A percentile compares a stretch with the other conserved stretches of the same genome.
Conservation (phyloP, 2,888 invertebrate species). For the Metalampra italica region DNA sequence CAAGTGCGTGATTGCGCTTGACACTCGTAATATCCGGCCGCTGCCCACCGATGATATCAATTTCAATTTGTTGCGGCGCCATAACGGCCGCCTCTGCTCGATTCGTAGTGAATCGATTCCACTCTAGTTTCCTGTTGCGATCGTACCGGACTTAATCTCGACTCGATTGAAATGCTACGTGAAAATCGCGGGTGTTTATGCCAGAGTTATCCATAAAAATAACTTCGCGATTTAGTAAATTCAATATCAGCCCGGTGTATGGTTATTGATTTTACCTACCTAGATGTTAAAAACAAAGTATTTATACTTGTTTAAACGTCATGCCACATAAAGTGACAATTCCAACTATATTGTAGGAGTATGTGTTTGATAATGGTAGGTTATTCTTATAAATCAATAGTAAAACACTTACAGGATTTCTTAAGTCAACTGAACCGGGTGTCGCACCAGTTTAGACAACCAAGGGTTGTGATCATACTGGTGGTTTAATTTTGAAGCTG, state of each 20-base stretch:
- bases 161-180: slow-evolving; percentile 52
- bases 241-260: neutral
- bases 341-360: too few species aligned
- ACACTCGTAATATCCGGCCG: slow-evolving; percentile 75
- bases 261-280: neutral
- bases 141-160: slow-evolving; percentile 66
- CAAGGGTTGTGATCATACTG: too few species aligned
- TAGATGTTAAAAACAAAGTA: too few species aligned
- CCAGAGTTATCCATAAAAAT: slow-evolving; percentile 40
- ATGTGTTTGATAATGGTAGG: too few species aligned
- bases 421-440: too few species aligned
- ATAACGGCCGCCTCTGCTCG: slow-evolving; percentile 65
- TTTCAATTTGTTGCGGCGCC: slow-evolving; percentile 75
- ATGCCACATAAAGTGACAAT: too few species aligned
- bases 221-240: neutral
- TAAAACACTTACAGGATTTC: too few species aligned
- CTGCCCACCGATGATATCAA: slow-evolving; percentile 73
- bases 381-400: too few species aligned
- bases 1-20: slow-evolving; percentile 71
- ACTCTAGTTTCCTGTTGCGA: slow-evolving; percentile 72
- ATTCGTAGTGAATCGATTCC: slow-evolving; percentile 71
- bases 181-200: slow-evolving; percentile 42
- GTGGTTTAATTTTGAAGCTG: too few species aligned
- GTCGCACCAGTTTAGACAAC: too few species aligned
- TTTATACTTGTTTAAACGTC: too few species aligned